Conservation (phyloP, 2,888 invertebrate species). For the Drosophila helvetica region DNA sequence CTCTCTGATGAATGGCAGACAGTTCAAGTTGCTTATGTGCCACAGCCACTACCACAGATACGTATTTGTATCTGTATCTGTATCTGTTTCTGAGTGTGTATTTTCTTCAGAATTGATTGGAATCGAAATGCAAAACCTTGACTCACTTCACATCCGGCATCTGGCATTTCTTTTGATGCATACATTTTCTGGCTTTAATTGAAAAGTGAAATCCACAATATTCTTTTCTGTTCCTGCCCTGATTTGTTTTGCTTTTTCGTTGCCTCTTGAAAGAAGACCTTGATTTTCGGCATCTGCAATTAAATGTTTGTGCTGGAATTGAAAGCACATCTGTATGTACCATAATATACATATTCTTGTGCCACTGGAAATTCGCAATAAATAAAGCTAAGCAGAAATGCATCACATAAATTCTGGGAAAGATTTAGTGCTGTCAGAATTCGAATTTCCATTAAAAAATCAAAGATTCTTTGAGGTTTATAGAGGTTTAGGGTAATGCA, state of each 20-base stretch:
- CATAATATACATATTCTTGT: not conserved
- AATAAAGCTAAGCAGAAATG: not conserved
- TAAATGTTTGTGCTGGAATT: no score
- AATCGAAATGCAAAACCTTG: constrained; percentile 52
- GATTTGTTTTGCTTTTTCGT: constrained; percentile 32
- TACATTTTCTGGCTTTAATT: constrained; percentile 55
- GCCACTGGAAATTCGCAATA: not conserved
- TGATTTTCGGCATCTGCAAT: not conserved
- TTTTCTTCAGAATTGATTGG: constrained; percentile 30
- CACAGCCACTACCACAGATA: not conserved
- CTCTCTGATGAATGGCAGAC: constrained; percentile 38
- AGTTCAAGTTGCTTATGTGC: constrained; percentile 31
- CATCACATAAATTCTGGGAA: not conserved
- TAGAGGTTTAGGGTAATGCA: not conserved
- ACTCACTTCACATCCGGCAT: constrained; percentile 21
- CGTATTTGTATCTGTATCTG: not conserved
- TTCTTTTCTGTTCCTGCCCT: constrained; percentile 34
- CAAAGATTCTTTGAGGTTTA: not conserved
- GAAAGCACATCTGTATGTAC: not conserved
- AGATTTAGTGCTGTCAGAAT: not conserved
- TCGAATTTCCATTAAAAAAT: not conserved
- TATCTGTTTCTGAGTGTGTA: not conserved
- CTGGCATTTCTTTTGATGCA: constrained; percentile 27
- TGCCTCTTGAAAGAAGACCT: not conserved
- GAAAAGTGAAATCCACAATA: constrained; percentile 55